Evolutionary conservation across 2,797 vertebrate species (phyloP).

Genomic region (Saxicola maurus): DNA sequence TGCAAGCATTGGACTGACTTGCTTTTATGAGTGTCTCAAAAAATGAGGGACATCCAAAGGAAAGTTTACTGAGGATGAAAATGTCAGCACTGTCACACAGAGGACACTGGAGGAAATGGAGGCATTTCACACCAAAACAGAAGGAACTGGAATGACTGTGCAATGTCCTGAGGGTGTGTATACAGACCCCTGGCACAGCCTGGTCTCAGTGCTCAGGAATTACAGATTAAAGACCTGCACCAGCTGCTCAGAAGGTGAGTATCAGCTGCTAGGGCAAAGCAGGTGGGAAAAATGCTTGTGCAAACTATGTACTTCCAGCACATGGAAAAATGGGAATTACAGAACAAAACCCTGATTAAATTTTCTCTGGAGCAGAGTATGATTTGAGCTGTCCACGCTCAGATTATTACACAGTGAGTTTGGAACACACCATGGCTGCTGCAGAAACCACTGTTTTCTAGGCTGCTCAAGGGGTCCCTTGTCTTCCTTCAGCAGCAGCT

Average conservation of each 20-base stretch:
- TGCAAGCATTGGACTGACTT: not conserved
- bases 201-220: not conserved
- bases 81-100: not conserved
- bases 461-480: not conserved
- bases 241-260: not conserved
- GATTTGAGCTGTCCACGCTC: not conserved
- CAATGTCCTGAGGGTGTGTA: not conserved
- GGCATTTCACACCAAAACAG: not conserved
- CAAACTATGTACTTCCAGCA: not conserved
- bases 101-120: not conserved
- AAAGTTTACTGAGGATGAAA: not conserved
- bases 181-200: not conserved
- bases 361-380: not conserved
- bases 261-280: not conserved
- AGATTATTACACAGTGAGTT: not conserved
- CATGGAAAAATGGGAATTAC: not conserved
- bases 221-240: not conserved
- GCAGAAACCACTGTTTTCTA: not conserved
- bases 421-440: not conserved
- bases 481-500: not conserved
- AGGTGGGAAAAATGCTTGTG: not conserved
- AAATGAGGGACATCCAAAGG: not conserved
- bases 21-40: not conserved
- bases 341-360: not conserved
- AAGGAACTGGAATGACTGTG: not conserved